Evolutionary conservation across 2,888 invertebrate genomes (phyloP).

Genomic region (Pseudeuparius sepicola): DNA sequence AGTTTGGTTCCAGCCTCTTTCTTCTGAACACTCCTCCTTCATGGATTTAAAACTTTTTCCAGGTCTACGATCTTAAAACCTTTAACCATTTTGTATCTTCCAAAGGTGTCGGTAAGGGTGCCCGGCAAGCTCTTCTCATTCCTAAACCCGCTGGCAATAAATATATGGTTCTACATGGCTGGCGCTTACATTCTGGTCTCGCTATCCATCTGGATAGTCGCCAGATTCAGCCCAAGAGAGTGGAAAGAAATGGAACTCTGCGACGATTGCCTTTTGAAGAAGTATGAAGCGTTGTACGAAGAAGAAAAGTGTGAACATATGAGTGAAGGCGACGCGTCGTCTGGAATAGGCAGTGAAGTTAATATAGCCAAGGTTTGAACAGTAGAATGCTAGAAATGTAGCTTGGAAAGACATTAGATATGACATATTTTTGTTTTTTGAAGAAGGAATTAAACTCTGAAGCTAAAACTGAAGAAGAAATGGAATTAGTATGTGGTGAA

Average conservation of each 20-base stretch:
- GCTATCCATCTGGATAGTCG: slow-evolving; percentile 73
- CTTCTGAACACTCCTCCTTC: too few relatives aligned
- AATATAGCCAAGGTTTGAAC: slow-evolving; percentile 8
- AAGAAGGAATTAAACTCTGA: too few relatives aligned
- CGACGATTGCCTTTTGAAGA: slow-evolving; percentile 41
- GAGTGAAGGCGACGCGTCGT: slow-evolving; percentile 23
- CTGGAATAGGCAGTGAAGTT: slow-evolving; percentile 30
- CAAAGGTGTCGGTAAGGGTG: slow-evolving; percentile 25
- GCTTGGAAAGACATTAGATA: too few relatives aligned
- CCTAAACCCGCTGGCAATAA: slow-evolving; percentile 72
- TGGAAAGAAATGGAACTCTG: slow-evolving; percentile 57
- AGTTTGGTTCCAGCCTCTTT: too few relatives aligned
- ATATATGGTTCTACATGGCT: slow-evolving; percentile 75
- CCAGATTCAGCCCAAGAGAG: slow-evolving; percentile 75
- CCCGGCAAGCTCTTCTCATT: slow-evolving; percentile 71
- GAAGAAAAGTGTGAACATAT: slow-evolving; percentile 30
- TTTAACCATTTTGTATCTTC: too few relatives aligned
- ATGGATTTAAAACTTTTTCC: too few relatives aligned
- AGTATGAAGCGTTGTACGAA: slow-evolving; percentile 27
- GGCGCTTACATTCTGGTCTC: slow-evolving; percentile 73
- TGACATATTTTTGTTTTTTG: too few relatives aligned
- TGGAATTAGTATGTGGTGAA: too few relatives aligned
- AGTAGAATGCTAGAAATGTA: slow-evolving; percentile 6
- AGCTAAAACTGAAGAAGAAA: too few relatives aligned
- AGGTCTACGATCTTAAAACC: too few relatives aligned